These are phyloP conservation scores for Perccottus glenii DNA, from an alignment of 2,113 vertebrate genomes.

Conservation along the genomic window DNA sequence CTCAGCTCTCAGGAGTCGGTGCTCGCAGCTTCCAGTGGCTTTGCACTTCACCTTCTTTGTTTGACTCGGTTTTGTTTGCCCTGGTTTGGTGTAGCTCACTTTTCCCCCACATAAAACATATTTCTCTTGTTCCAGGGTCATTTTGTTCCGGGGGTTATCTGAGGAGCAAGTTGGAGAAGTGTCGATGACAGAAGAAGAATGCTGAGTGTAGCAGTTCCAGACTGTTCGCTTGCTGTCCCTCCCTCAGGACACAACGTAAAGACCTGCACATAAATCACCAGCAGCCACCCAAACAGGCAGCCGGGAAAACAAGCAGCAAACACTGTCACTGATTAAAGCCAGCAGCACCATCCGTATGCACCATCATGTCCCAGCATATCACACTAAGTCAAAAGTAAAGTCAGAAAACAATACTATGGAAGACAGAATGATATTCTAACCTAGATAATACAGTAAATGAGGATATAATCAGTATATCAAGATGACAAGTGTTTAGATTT, in stretches of 20 bases:
- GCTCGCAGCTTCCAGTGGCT: constrained; percentile 37
- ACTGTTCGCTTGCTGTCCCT: constrained; percentile 40
- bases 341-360: constrained; percentile 36
- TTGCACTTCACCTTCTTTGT: constrained; percentile 69
- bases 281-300: constrained; percentile 54
- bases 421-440: too few species aligned
- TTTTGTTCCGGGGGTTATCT: constrained; percentile 45
- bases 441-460: too few species aligned
- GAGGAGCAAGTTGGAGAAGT: constrained; percentile 51
- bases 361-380: constrained; percentile 41
- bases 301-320: constrained; percentile 54
- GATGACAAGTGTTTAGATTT: too few species aligned
- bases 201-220: constrained; percentile 51
- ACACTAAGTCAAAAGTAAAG: neutral
- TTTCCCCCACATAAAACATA: constrained; percentile 46
- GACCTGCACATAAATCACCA: constrained; percentile 68
- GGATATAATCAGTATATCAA: too few species aligned
- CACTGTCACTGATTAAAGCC: constrained; percentile 62
- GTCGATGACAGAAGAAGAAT: constrained; percentile 58
- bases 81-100: constrained; percentile 52
- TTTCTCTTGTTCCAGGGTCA: constrained; percentile 33
- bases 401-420: too few species aligned
- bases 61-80: constrained; percentile 58
- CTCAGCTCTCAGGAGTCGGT: constrained; percentile 71
- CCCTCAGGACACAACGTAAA: constrained; percentile 49